Evolutionary conservation across 2,888 invertebrate genomes (phyloP), one percentile per base, ranked within the genome.

Genomic region (Cryptophagus acutangulus): DNA sequence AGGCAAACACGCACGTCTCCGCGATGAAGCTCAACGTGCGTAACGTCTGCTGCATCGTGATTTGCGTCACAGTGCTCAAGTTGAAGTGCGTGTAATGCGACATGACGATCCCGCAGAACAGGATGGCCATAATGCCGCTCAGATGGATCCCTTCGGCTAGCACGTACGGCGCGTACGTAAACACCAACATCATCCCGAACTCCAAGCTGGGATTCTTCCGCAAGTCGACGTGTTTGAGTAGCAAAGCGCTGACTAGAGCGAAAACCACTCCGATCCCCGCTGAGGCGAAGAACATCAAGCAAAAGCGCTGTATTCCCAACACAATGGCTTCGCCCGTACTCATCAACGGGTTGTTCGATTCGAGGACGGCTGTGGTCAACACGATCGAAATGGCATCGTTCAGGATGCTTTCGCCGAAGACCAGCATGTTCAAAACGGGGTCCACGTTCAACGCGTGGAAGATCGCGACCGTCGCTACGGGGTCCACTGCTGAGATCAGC

Each of bases 321-420:
- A 93, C 75, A 47, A 95, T 84, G 2, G 92, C 90, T 67, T 88
- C 88, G 4, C 85, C 81, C 0, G 87, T 84, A 5, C 82, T 82
- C 65, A 74, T 72, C 69, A 78, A 74, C 1, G 82, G 79, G 50
- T 75, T 79, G 52, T 77, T 78, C 0, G 81, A 79, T 60, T 86
- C 85, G 17, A 88, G 73, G 2, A 88, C 84, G 2, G 89, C 87
- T 51, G 93, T 92, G 1, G 97, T 96, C 36, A 99, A 72, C 1
- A 99, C 99, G 72, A 99, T 99, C 16, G 97, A 88, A 44, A 99
- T 92, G 17, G 97, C 97, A 77, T 99, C 99, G 71, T 99, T 99
- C 3, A 99, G 75, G 60, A 95, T 92, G 57, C 91, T 91, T 65
- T 89, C 88, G 6, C 85, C 96, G 74, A 99, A 99, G 1, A 99